Evolutionary conservation across 1,140 invertebrate species (phyloP).

Genomic region (Idris sp.): DNA sequence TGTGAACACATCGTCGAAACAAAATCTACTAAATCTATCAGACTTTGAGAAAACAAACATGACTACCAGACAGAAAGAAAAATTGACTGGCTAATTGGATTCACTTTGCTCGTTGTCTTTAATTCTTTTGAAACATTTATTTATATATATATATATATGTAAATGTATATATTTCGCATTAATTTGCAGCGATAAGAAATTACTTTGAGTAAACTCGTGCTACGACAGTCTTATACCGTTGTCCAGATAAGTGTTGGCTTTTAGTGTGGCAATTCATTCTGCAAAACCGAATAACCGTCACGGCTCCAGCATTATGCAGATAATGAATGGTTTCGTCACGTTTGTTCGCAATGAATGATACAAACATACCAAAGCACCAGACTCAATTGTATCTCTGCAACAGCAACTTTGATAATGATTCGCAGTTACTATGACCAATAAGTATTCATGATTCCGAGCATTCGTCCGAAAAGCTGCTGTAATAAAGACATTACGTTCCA

Average conservation of each 20-base stretch:
- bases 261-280: conserved; percentile 38
- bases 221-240: conserved; percentile 38
- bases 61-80: too few relatives aligned
- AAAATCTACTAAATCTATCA: too few relatives aligned
- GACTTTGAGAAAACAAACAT: too few relatives aligned
- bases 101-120: conserved; percentile 16
- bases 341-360: conserved; percentile 40
- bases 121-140: too few relatives aligned
- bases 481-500: conserved; percentile 27
- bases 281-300: conserved; percentile 29
- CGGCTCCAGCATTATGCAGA: conserved; percentile 20
- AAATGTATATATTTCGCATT: too few relatives aligned
- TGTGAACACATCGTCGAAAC: too few relatives aligned
- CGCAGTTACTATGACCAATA: too few relatives aligned
- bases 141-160: too few relatives aligned
- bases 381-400: conserved; percentile 11
- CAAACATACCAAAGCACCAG: conserved; percentile 11
- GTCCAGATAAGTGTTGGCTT: conserved; percentile 33
- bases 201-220: conserved; percentile 26
- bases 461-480: conserved; percentile 4
- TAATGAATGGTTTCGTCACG: conserved; percentile 45
- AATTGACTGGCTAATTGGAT: conserved; percentile 9
- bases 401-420: conserved; percentile 11
- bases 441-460: conserved; percentile 11
- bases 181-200: conserved; percentile 15